Conservation (phyloP, 2,888 invertebrate species). For the Phlogophora meticulosa region DNA sequence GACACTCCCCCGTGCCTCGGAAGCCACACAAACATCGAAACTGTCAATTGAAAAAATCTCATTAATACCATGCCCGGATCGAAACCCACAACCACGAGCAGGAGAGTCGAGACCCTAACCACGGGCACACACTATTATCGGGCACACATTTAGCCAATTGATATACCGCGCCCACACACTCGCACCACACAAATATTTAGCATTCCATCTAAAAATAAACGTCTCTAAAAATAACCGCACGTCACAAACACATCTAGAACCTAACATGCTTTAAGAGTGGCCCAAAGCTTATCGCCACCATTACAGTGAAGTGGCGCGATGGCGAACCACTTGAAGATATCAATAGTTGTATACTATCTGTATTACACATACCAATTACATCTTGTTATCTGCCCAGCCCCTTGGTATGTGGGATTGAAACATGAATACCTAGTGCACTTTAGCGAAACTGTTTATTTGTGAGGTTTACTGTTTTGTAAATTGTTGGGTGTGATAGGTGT, state of each 20-base stretch:
- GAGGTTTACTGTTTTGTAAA: conserved; percentile 21
- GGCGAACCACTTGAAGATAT: conserved; percentile 59
- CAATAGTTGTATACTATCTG: conserved; percentile 69
- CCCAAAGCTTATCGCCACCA: conserved; percentile 59
- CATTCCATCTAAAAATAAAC: conserved; percentile 40
- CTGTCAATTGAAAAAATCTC: no score
- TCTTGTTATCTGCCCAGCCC: conserved; percentile 68
- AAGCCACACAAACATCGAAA: no score
- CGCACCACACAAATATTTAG: conserved; percentile 21
- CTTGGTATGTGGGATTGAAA: conserved; percentile 60
- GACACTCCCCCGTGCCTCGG: no score
- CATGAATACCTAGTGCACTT: conserved; percentile 56
- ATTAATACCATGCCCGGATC: no score
- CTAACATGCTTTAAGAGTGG: conserved; percentile 47
- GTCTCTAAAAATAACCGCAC: conserved; percentile 39
- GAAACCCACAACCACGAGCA: no score
- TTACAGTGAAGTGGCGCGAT: conserved; percentile 62
- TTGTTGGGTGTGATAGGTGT: background rate
- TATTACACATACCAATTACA: conserved; percentile 73
- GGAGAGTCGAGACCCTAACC: no score
- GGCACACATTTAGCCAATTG: background rate
- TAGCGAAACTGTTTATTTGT: conserved; percentile 46
- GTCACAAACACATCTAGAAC: conserved; percentile 26
- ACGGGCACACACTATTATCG: no score
- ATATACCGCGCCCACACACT: conserved; percentile 1